A percentile compares a stretch with the other conserved stretches of the same genome.
Evolutionary conservation across 2,888 invertebrate genomes (phyloP).

Genomic region (Colostygia pectinataria): DNA sequence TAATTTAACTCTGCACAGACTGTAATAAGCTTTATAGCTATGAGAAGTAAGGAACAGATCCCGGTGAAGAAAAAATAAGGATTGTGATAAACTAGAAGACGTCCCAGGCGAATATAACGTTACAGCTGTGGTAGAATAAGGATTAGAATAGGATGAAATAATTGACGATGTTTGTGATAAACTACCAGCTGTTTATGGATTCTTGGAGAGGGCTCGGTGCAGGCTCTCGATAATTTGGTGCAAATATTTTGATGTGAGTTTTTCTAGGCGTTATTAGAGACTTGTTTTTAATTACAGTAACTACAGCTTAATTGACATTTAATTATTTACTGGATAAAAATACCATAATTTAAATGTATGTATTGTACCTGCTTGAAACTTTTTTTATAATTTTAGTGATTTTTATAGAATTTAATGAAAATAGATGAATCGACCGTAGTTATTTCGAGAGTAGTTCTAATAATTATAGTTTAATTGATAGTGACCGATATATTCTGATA

Average conservation of each 20-base stretch:
- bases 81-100: constrained; percentile 16
- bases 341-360: too few species aligned
- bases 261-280: constrained; percentile 11
- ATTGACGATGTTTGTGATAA: constrained; percentile 44
- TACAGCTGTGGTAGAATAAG: constrained; percentile 18
- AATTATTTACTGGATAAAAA: too few species aligned
- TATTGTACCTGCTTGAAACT: too few species aligned
- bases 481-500: too few species aligned
- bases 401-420: too few species aligned
- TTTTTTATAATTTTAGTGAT: too few species aligned
- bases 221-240: constrained; percentile 50
- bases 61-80: constrained; percentile 1
- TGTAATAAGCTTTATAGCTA: constrained; percentile 18
- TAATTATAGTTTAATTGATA: too few species aligned
- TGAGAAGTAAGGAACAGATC: neutral
- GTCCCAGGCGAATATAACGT: constrained; percentile 11
- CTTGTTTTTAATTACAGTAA: constrained; percentile 11
- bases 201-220: constrained; percentile 43
- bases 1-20: constrained; percentile 20
- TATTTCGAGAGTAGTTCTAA: too few species aligned
- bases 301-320: constrained; percentile 2
- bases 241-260: constrained; percentile 44
- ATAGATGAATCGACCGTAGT: too few species aligned
- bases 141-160: constrained; percentile 22
- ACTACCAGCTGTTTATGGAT: constrained; percentile 55